Base-by-base conservation (phyloP, 2,888 invertebrate species). In the Eupithecia tripunctaria region DNA sequence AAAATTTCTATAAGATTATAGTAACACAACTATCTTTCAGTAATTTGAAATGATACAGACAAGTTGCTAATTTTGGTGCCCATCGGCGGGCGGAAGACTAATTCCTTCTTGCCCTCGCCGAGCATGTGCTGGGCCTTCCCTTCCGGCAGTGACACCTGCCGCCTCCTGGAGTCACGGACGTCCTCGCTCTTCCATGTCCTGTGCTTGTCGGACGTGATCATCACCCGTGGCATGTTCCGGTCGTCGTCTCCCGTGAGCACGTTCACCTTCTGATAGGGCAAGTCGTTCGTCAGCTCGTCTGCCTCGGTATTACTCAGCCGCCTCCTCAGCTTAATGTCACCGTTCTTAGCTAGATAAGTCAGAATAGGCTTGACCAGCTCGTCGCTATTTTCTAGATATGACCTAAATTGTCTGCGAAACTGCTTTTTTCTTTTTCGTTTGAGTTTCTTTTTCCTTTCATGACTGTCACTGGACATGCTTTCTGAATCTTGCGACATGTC, bases 11-110 rank as follows among this genome's bases (percentile, higher is more conserved):
- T 43, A 65, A 66, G 60, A 67, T 73, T 60, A 72, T 64, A 47
- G 36, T 43, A 64, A 76, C 51, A 75, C 70, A 71, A 68, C 32
- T 71, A 69, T 68, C 32, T 68, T 27, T 72, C 70, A 21, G 74
- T 78, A 71, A 92, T 81, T 78, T 88, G 84, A 76, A 92, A 92
- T 5, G 91, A 88, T 15, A 92, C 81, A 15, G 92, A 87, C 32
- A 92, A 78, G 78, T 91, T 91, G 70, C 85, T 87, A 27, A 92
- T 91, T 73, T 80, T 87, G 75, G 85, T 89, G 66, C 89, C 80
- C 3, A 67, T 62, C 1, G 88, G 84, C 5, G 91, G 86, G 60
- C 80, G 86, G 71, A 92, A 91, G 25, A 92, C 72, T 3, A 92
- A 70, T 71, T 89, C 83, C 71, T 90, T 91, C 47, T 81, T 85